Evolutionary conservation across 1,140 invertebrate genomes (phyloP).

Genomic region (Tetramorium parvispinum): DNA sequence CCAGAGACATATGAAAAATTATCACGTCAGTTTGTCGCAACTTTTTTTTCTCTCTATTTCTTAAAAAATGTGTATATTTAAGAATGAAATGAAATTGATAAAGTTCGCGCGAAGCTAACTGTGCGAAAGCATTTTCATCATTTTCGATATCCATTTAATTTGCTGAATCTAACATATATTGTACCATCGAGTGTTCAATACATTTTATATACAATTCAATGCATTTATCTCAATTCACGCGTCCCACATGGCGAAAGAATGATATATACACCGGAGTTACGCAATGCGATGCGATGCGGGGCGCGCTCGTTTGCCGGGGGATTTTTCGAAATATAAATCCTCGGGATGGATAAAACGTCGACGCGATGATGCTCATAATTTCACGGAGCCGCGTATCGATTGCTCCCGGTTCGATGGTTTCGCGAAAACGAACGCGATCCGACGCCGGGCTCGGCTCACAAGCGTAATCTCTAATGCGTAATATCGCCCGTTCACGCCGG

Average conservation of each 20-base stretch:
- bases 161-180: constrained; percentile 23
- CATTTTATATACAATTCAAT: constrained; percentile 18
- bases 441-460: constrained; percentile 46
- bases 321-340: constrained; percentile 72
- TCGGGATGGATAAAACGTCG: constrained; percentile 66
- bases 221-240: constrained; percentile 11
- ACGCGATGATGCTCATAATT: constrained; percentile 71
- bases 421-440: constrained; percentile 68
- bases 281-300: constrained; percentile 23
- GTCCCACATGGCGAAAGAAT: not conserved
- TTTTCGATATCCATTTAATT: constrained; percentile 38
- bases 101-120: no score
- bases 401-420: constrained; percentile 61
- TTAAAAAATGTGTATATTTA: not conserved
- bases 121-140: not conserved
- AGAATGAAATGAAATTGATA: not conserved
- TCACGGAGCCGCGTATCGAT: constrained; percentile 67
- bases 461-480: constrained; percentile 74
- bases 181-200: not conserved
- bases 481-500: constrained; percentile 70
- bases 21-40: not conserved
- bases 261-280: not conserved
- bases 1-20: not conserved
- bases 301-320: constrained; percentile 21
- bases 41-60: not conserved